Evolutionary conservation across 2,113 vertebrate genomes (phyloP), one percentile per base, ranked within the genome.

Genomic region (Lichenostomus cassidix): DNA sequence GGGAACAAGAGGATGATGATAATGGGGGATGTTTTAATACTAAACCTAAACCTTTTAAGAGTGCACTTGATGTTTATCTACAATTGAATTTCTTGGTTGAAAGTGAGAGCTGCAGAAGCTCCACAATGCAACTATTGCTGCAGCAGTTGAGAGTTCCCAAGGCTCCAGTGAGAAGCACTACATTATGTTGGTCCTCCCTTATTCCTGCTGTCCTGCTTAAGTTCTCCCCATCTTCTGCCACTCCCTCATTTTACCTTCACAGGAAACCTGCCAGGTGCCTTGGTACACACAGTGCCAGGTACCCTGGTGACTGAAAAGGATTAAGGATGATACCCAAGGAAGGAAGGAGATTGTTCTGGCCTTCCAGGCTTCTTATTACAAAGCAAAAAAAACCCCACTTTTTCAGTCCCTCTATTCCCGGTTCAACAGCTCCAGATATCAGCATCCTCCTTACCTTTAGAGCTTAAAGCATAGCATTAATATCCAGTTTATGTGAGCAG

Each of bases 391-490:
- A 59, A 74, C 37, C 37, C 37, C 37, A 28, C 81, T 89, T 17
- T 46, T 79, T 33, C 21, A 44, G 11, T 53, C 58, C 11, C 33
- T 78, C 33, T 14, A 29, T 89, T 81, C 41, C 25, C 28, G 29
- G 29, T 63, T 83, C 37, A 69, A 65, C 23, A 75, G 39, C 70
- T 97, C 20, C 71, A 83, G 67, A 70, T 95, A 35, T 77, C 94
- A 92, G 90, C 84, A 91, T 89, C 64, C 52, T 81, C 70, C 79
- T 88, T 90, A 52, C 53, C 90, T 94, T 87, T 77, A 82, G 59
- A 76, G 18, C 79, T 64, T 56, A 83, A 90, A 80, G 83, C 84
- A 86, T n/a, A 63, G 91, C 92, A 94, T 97, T 96, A 95, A 94
- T 95, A 91, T 84, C 70, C 67, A 64, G 47, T 39, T 83, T 89